Conservation (phyloP, 2,797 vertebrate species). For the Pangasius djambal region DNA sequence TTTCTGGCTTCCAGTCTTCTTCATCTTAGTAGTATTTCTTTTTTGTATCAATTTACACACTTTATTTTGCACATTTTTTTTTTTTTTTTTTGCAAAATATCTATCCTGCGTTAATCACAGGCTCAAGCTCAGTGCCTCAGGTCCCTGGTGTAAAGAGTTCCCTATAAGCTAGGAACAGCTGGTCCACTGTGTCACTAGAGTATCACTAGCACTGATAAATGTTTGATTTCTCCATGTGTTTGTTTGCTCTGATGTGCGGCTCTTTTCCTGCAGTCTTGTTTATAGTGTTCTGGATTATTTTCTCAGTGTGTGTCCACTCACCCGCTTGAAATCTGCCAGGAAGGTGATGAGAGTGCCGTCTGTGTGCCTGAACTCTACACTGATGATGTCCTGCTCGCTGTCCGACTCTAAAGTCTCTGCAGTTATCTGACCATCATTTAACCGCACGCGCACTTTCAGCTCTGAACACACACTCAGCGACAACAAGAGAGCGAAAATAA, state of each 20-base stretch:
- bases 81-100: neutral
- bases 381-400: slow-evolving; percentile 77
- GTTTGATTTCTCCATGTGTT: neutral
- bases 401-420: slow-evolving; percentile 83
- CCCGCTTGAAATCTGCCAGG: slow-evolving; percentile 81
- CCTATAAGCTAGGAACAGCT: neutral
- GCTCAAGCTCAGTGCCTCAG: neutral
- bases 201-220: neutral
- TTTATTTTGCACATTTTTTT: neutral
- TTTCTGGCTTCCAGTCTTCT: neutral
- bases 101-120: neutral
- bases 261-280: neutral
- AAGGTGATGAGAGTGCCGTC: slow-evolving; percentile 82
- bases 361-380: slow-evolving; percentile 78
- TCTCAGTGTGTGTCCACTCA: slow-evolving; percentile 57
- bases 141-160: too few relatives aligned
- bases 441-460: slow-evolving; percentile 79
- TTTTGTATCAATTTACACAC: neutral
- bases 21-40: neutral
- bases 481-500: slow-evolving; percentile 19
- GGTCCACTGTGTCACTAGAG: neutral
- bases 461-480: slow-evolving; percentile 61
- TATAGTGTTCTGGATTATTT: neutral
- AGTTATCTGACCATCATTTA: slow-evolving; percentile 78
- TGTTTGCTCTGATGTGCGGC: neutral